phyloP scores from a whole-genome alignment of 2,113 vertebrate species.

The Hippocampus abdominalis region DNA sequence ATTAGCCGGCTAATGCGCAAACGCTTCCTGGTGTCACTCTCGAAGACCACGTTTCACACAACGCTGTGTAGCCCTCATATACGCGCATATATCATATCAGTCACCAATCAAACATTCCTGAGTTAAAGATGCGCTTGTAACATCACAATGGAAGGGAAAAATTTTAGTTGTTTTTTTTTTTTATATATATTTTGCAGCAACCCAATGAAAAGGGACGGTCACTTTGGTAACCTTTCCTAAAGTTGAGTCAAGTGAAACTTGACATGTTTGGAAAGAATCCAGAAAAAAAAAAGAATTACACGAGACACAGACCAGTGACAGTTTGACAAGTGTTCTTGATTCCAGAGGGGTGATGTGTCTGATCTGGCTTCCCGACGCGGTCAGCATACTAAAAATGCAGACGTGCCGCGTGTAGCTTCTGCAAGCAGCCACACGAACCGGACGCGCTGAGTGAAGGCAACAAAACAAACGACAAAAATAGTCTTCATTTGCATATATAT shows the following conservation, averaged over 20 bases:
- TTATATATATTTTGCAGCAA: not conserved
- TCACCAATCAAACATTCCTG: too few relatives aligned
- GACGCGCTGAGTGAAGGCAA: not conserved
- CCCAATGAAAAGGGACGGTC: not conserved
- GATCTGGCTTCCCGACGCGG: not conserved
- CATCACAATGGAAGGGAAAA: too few relatives aligned
- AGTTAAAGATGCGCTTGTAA: too few relatives aligned
- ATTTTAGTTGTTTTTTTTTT: too few relatives aligned
- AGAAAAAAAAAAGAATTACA: not conserved
- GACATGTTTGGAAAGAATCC: not conserved
- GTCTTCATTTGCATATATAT: not conserved
- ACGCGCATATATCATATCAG: too few relatives aligned
- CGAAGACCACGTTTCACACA: too few relatives aligned
- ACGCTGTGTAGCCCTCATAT: too few relatives aligned
- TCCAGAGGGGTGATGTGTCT: constrained; percentile 3
- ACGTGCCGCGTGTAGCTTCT: not conserved
- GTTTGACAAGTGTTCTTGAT: constrained; percentile 8
- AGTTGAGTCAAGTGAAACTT: not conserved
- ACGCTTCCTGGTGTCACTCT: too few relatives aligned
- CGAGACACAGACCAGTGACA: not conserved
- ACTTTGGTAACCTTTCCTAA: not conserved
- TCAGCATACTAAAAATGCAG: constrained; percentile 6
- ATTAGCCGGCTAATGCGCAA: too few relatives aligned
- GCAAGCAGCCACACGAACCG: not conserved
- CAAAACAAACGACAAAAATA: not conserved